These are phyloP conservation scores for Hexactinellida sp. DNA, from an alignment of 37 sponge, comb jelly and placozoan species.

Conservation along the genomic window DNA sequence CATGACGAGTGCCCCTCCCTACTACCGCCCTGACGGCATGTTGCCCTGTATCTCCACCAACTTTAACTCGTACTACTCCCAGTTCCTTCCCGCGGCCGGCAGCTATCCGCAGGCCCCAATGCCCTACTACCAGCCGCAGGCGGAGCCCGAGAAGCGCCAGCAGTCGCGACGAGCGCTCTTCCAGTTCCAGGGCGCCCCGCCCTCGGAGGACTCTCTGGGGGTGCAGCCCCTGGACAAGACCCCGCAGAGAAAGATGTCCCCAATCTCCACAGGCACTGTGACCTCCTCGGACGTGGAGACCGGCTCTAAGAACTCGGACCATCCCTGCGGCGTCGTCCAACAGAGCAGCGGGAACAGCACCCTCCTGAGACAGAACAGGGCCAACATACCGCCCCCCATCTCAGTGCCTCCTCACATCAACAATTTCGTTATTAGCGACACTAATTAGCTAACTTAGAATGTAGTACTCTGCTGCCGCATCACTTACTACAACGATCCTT, in stretches of 20 bases:
- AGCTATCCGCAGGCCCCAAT: background rate
- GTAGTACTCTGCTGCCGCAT: background rate
- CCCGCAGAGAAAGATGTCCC: background rate
- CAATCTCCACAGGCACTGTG: background rate
- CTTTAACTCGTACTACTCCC: background rate
- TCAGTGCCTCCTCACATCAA: conserved; percentile 14
- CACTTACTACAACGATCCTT: background rate
- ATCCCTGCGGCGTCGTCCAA: background rate
- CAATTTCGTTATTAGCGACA: conserved; percentile 8
- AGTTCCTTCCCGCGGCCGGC: background rate
- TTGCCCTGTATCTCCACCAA: background rate
- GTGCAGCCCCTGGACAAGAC: background rate
- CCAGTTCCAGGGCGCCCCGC: background rate
- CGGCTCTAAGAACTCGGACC: background rate
- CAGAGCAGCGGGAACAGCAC: background rate
- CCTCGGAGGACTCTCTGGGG: background rate
- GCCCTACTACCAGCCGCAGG: background rate
- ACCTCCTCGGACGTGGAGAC: background rate
- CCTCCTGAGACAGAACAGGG: background rate
- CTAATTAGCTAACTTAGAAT: background rate
- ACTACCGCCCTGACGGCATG: background rate
- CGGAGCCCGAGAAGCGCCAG: background rate
- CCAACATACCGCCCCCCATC: background rate
- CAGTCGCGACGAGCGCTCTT: background rate
- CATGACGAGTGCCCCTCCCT: background rate